Evolutionary conservation across 2,888 invertebrate species (phyloP).

Genomic region (Quadroppia sp.): DNA sequence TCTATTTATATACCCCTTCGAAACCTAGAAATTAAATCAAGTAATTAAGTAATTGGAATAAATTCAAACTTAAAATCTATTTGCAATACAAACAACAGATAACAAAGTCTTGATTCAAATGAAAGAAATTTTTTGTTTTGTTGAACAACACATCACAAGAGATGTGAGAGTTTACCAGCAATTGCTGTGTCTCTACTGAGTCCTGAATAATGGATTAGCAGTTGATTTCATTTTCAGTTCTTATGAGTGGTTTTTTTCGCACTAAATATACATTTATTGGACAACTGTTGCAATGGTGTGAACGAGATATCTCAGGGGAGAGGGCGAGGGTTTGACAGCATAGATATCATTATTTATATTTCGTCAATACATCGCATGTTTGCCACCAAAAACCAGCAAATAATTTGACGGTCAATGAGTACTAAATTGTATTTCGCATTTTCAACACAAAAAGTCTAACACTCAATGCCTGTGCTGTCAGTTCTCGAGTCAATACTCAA

Average conservation of each 20-base stretch:
- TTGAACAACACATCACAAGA: neutral
- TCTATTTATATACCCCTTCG: neutral
- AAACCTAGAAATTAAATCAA: neutral
- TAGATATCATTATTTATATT: neutral
- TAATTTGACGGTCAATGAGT: constrained; percentile 32
- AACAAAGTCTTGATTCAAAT: neutral
- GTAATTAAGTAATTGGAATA: constrained; percentile 24
- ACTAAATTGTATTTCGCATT: neutral
- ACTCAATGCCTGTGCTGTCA: neutral
- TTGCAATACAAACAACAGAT: neutral
- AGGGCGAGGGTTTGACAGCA: constrained; percentile 9
- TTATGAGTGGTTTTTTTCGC: neutral
- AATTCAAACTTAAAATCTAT: constrained; percentile 10
- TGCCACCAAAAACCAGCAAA: neutral
- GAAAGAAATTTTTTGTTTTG: neutral
- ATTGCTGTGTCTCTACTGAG: neutral
- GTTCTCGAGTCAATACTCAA: neutral
- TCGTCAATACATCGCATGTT: constrained; percentile 7
- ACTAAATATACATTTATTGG: constrained; percentile 17
- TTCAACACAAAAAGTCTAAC: neutral
- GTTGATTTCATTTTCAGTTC: constrained; percentile 12
- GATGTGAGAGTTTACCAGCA: neutral
- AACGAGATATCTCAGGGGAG: constrained; percentile 7
- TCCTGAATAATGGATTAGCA: constrained; percentile 17
- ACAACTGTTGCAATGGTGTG: constrained; percentile 30